phyloP scores from a whole-genome alignment of 2,888 invertebrate species.

The Busseola fusca region DNA sequence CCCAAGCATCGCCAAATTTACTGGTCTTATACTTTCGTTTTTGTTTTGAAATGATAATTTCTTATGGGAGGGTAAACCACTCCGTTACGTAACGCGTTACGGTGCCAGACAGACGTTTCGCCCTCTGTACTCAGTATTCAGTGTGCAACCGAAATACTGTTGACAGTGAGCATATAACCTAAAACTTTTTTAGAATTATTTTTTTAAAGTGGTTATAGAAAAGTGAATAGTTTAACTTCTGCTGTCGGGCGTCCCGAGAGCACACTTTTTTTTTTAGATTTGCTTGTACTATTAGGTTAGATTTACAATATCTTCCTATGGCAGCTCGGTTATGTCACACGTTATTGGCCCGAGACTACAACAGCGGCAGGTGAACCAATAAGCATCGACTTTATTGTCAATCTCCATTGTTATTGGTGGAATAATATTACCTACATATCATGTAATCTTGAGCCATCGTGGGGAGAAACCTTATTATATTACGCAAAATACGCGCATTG shows the following conservation, averaged over 20 bases:
- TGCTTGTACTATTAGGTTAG: neutral
- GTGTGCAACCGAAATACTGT: no score
- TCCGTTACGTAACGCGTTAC: no score
- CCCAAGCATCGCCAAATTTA: neutral
- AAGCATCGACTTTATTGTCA: conserved; percentile 9
- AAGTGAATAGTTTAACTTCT: no score
- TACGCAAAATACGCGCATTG: no score
- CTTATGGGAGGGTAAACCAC: no score
- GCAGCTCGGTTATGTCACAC: neutral
- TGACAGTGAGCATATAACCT: no score
- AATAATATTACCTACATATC: conserved; percentile 22
- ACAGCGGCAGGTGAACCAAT: conserved; percentile 3
- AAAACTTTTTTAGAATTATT: no score
- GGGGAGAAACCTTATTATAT: conserved; percentile 5
- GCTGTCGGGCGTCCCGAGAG: no score
- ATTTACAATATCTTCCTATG: neutral
- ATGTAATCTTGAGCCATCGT: conserved; percentile 16
- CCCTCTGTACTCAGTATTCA: no score
- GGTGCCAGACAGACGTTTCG: no score
- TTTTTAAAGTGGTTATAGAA: no score
- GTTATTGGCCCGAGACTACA: neutral
- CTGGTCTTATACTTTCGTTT: neutral
- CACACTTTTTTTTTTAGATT: neutral
- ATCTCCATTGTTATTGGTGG: conserved; percentile 25
- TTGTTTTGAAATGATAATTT: no score